Conservation (phyloP, 2,797 vertebrate species). For the Sebastes alutus region DNA sequence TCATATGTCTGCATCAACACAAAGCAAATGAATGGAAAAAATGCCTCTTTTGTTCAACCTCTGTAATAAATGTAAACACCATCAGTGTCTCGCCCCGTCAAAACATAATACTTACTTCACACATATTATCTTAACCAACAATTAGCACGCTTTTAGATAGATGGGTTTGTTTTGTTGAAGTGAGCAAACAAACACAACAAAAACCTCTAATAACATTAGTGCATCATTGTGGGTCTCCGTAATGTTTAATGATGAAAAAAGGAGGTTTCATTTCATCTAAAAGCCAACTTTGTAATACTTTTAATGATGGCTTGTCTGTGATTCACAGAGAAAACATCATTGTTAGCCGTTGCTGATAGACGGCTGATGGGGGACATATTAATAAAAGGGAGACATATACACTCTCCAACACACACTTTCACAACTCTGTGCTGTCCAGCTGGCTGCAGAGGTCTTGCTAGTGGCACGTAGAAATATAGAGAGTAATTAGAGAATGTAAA, state of each 20-base stretch:
- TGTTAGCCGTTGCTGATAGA: not conserved
- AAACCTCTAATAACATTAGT: not conserved
- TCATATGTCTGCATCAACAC: not conserved
- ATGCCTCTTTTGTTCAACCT: constrained; percentile 12
- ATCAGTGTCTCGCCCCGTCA: not conserved
- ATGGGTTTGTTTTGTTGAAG: not conserved
- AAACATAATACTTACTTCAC: not conserved
- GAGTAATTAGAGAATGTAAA: constrained; percentile 78
- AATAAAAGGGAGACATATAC: constrained; percentile 27
- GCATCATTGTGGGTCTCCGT: not conserved
- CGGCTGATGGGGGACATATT: not conserved
- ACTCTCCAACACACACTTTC: not conserved
- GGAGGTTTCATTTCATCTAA: constrained; percentile 6
- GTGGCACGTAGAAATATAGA: constrained; percentile 59
- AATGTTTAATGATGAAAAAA: not conserved
- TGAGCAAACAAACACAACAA: not conserved
- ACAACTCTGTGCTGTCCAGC: constrained; percentile 8
- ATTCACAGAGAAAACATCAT: constrained; percentile 6
- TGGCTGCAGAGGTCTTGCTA: constrained; percentile 42
- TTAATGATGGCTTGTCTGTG: not conserved
- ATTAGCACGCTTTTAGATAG: constrained; percentile 28
- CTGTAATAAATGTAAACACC: not conserved
- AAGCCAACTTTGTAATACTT: constrained; percentile 4
- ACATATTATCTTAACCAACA: constrained; percentile 28
- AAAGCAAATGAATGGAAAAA: not conserved